Percentiles rank a stretch among this genome's conserved stretches.
These are phyloP conservation scores for Sweltsa coloradensis DNA, from an alignment of 1,140 invertebrate species.

Conservation along the genomic window DNA sequence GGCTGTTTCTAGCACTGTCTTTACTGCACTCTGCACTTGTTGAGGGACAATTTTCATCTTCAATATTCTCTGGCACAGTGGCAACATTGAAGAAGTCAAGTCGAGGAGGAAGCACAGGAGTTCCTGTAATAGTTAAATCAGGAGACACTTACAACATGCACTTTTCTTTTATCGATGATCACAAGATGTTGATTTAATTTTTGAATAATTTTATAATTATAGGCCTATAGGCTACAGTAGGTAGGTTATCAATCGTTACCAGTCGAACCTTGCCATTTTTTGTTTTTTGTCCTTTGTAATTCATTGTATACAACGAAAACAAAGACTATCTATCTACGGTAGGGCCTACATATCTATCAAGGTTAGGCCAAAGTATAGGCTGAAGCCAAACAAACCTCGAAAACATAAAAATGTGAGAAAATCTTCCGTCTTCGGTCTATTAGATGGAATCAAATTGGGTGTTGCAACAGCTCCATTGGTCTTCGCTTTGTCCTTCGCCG, in stretches of 20 bases:
- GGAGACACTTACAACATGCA: too few relatives aligned
- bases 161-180: too few relatives aligned
- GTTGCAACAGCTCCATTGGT: conserved; percentile 29
- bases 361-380: too few relatives aligned
- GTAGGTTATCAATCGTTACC: too few relatives aligned
- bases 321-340: too few relatives aligned
- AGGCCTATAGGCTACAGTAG: too few relatives aligned
- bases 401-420: conserved; percentile 83
- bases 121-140: conserved; percentile 42
- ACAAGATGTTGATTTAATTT: too few relatives aligned
- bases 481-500: conserved; percentile 43
- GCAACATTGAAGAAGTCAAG: conserved; percentile 59
- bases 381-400: conserved; percentile 46
- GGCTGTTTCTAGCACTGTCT: neutral
- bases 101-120: conserved; percentile 54
- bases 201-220: too few relatives aligned
- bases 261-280: too few relatives aligned
- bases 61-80: conserved; percentile 28
- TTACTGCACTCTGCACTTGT: neutral
- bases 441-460: conserved; percentile 45
- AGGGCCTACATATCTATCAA: too few relatives aligned
- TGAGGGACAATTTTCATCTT: conserved; percentile 16
- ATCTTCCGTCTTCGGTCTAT: conserved; percentile 76
- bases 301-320: too few relatives aligned
- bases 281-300: too few relatives aligned